These are phyloP conservation scores for Chunga burmeisteri DNA, from an alignment of 2,113 vertebrate genomes.

Conservation along the genomic window DNA sequence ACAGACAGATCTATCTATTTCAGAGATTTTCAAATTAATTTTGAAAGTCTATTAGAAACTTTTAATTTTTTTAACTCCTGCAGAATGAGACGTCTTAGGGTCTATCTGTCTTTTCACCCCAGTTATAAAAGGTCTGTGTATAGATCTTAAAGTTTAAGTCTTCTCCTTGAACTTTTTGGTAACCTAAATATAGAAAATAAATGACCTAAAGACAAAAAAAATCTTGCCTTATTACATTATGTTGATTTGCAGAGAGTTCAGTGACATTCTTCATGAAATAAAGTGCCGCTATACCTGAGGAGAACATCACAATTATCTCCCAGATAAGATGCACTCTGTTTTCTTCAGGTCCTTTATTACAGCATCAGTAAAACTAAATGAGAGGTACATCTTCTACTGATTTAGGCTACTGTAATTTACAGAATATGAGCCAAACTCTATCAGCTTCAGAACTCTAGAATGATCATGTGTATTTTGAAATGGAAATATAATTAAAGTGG, in stretches of 20 bases:
- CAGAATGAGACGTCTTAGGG: accelerated
- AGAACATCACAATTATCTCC: not conserved
- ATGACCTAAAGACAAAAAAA: not conserved
- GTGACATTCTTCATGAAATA: not conserved
- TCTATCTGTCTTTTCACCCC: not conserved
- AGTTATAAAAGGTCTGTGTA: not conserved
- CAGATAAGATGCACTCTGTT: not conserved
- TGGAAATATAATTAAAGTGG: conserved; percentile 8
- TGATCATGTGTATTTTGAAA: not conserved
- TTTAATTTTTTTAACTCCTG: not conserved
- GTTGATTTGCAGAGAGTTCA: not conserved
- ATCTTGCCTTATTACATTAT: not conserved
- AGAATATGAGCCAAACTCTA: not conserved
- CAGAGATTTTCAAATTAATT: not conserved
- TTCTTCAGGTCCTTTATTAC: not conserved
- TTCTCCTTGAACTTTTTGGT: not conserved
- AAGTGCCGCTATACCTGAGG: not conserved
- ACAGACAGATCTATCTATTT: not conserved
- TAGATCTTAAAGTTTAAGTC: not conserved
- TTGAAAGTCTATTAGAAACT: not conserved
- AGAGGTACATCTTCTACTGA: not conserved
- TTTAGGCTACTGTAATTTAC: not conserved
- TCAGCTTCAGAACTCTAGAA: not conserved
- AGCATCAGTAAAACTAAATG: not conserved
- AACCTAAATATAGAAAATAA: not conserved